Evolutionary conservation across 2,797 vertebrate species (phyloP).

Genomic region (Salarias fasciatus): DNA sequence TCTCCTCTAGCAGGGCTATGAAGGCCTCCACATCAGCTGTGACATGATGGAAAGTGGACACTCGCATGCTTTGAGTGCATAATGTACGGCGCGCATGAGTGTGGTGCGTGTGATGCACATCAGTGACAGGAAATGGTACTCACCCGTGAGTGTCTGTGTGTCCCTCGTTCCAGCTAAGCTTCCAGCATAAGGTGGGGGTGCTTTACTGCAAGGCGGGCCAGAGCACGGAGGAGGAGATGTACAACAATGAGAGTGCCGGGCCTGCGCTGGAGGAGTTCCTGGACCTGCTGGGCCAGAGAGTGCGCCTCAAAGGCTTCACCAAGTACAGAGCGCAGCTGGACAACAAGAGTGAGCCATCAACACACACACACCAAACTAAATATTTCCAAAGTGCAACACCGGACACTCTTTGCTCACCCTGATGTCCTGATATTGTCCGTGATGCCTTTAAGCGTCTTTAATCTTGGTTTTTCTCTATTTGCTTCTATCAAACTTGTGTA

Average conservation of each 20-base stretch:
- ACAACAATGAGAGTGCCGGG: slow-evolving; percentile 95
- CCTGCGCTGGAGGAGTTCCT: slow-evolving; percentile 96
- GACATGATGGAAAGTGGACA: slow-evolving; percentile 67
- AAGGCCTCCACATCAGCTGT: slow-evolving; percentile 60
- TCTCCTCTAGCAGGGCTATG: slow-evolving; percentile 43
- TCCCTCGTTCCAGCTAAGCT: slow-evolving; percentile 89
- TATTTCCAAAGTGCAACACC: slow-evolving; percentile 19
- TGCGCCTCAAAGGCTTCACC: slow-evolving; percentile 94
- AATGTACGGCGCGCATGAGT: slow-evolving; percentile 43
- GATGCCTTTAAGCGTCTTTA: slow-evolving; percentile 8
- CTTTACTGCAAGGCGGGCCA: slow-evolving; percentile 97
- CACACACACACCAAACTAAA: slow-evolving; percentile 22
- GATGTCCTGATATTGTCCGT: slow-evolving; percentile 7
- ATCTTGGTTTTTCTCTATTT: slow-evolving; percentile 38
- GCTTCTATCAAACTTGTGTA: slow-evolving; percentile 19
- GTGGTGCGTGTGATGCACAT: slow-evolving; percentile 33
- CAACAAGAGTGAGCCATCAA: slow-evolving; percentile 93
- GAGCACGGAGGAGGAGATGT: slow-evolving; percentile 99
- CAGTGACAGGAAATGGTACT: slow-evolving; percentile 55
- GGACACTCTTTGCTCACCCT: slow-evolving; percentile 22
- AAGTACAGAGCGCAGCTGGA: slow-evolving; percentile 98
- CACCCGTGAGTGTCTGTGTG: slow-evolving; percentile 50
- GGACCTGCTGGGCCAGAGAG: slow-evolving; percentile 95
- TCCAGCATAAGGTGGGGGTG: slow-evolving; percentile 98
- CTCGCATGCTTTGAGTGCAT: slow-evolving; percentile 47